Conservation (phyloP, 2,888 invertebrate species). For the Idaea aversata region DNA sequence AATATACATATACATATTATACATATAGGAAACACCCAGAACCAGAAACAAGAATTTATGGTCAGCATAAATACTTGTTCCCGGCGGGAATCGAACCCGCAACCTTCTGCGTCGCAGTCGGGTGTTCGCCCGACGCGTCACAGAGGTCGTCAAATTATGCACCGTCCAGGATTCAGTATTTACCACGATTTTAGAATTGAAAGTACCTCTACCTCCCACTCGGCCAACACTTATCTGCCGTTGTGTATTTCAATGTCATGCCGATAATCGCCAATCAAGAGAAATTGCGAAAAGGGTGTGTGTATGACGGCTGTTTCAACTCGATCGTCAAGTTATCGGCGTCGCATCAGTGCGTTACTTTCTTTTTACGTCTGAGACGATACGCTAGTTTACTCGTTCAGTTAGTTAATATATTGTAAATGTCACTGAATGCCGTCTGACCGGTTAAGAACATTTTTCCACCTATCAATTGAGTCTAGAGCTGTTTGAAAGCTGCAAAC, state of each 20-base stretch:
- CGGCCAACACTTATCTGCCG: too few species aligned
- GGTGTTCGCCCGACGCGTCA: too few species aligned
- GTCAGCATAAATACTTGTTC: too few species aligned
- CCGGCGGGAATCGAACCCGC: too few species aligned
- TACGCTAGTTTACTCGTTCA: constrained; percentile 52
- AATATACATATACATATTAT: too few species aligned
- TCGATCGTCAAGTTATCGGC: constrained; percentile 23
- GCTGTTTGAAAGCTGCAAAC: constrained; percentile 62
- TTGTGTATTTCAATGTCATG: constrained; percentile 7
- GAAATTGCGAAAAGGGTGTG: constrained; percentile 24
- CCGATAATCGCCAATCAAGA: constrained; percentile 21
- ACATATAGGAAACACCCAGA: too few species aligned
- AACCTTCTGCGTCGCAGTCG: too few species aligned
- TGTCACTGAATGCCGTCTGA: constrained; percentile 65
- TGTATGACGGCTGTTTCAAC: constrained; percentile 15
- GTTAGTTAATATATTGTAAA: constrained; percentile 70
- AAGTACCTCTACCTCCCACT: too few species aligned
- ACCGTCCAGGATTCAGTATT: too few species aligned
- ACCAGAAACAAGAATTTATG: too few species aligned
- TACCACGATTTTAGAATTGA: too few species aligned
- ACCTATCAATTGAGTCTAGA: constrained; percentile 48
- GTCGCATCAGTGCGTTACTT: constrained; percentile 46
- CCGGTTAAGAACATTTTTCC: constrained; percentile 60
- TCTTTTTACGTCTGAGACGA: constrained; percentile 56
- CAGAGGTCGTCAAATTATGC: too few species aligned